Conservation (phyloP, 2,888 invertebrate genomes). For the Trachelus troglodyta region DNA sequence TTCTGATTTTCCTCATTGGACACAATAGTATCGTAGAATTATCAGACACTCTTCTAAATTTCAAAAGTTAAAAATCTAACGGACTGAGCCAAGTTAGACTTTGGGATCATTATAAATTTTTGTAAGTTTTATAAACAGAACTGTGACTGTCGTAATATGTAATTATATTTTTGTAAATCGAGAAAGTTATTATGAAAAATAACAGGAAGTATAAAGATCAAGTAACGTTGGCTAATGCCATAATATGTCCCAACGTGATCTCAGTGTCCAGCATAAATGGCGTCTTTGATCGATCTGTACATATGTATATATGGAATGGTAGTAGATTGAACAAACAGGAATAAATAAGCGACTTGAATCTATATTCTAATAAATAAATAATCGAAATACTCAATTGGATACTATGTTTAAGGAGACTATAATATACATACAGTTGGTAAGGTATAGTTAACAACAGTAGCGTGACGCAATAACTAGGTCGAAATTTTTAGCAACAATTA, state of each 20-base stretch:
- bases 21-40: neutral
- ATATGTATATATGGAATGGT: neutral
- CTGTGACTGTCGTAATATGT: neutral
- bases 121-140: neutral
- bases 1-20: neutral
- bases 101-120: neutral
- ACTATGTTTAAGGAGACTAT: neutral
- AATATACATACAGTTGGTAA: neutral
- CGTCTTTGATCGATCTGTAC: neutral
- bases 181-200: neutral
- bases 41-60: neutral
- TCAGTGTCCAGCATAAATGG: neutral
- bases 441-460: neutral
- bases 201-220: neutral
- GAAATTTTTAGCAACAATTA: constrained; percentile 59
- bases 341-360: neutral
- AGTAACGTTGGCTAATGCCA: neutral
- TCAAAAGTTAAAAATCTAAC: no score
- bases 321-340: neutral
- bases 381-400: neutral
- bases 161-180: neutral
- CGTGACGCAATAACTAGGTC: constrained; percentile 48
- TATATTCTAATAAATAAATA: neutral
- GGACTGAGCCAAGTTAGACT: neutral
- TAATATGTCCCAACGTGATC: neutral